Evolutionary conservation across 2,888 invertebrate genomes (phyloP).

Genomic region (Hanleya hanleyi): DNA sequence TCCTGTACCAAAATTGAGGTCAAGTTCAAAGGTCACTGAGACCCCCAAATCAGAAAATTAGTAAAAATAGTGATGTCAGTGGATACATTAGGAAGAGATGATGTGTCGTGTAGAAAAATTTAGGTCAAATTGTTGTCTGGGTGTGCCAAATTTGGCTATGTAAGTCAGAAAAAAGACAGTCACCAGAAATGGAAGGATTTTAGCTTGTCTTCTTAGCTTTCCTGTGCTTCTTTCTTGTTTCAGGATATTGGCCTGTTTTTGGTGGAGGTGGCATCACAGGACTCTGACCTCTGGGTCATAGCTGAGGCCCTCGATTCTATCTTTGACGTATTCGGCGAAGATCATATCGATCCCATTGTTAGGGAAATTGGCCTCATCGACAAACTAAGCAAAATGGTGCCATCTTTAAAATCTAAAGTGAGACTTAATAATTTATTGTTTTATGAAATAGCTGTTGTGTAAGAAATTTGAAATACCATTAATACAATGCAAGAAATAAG

Average conservation of each 20-base stretch:
- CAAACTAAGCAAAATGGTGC: conserved; percentile 78
- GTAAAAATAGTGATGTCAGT: too few species aligned
- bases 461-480: too few species aligned
- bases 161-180: neutral
- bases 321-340: conserved; percentile 86
- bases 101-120: neutral
- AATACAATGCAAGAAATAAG: too few species aligned
- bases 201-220: neutral
- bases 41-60: too few species aligned
- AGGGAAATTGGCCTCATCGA: conserved; percentile 79
- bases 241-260: conserved; percentile 77
- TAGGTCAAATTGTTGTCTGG: too few species aligned
- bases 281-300: conserved; percentile 81
- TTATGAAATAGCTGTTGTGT: too few species aligned
- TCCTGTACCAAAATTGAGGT: too few species aligned
- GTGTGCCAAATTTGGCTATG: neutral
- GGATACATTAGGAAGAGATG: too few species aligned
- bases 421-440: too few species aligned
- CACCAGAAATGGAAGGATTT: neutral
- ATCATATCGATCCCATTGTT: conserved; percentile 81
- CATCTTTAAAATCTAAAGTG: conserved; percentile 81
- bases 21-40: too few species aligned
- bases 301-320: conserved; percentile 85
- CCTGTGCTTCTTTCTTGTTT: conserved; percentile 11
- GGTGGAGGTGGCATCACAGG: conserved; percentile 77